phyloP scores from a whole-genome alignment of 2,888 invertebrate genomes.

The Cotesia congregata region DNA sequence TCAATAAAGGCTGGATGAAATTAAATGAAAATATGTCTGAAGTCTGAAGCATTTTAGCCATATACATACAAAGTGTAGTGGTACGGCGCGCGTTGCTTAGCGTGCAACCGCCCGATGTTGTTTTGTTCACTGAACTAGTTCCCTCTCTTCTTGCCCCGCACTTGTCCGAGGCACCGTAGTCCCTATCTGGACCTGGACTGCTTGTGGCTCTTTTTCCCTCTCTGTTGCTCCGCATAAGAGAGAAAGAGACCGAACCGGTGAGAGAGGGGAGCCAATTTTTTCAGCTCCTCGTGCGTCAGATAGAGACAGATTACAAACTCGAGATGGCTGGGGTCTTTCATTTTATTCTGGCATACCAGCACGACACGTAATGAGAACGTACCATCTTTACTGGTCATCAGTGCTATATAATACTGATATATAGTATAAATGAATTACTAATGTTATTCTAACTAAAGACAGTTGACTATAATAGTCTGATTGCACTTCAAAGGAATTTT shows the following conservation, averaged over 20 bases:
- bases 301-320: constrained; percentile 44
- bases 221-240: constrained; percentile 44
- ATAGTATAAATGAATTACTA: neutral
- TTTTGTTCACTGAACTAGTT: constrained; percentile 71
- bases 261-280: neutral
- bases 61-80: constrained; percentile 16
- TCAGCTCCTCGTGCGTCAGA: neutral
- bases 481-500: no score
- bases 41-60: neutral
- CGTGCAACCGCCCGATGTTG: constrained; percentile 57
- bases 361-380: constrained; percentile 70
- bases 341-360: constrained; percentile 62
- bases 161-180: neutral
- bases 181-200: constrained; percentile 22
- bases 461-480: no score
- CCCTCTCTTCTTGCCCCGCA: constrained; percentile 58
- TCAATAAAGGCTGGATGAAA: no score
- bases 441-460: neutral
- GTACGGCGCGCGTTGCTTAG: constrained; percentile 32
- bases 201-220: constrained; percentile 36
- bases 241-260: no score
- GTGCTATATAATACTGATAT: neutral
- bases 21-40: no score
- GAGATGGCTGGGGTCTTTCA: constrained; percentile 46
- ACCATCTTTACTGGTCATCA: constrained; percentile 57